Base-by-base conservation (phyloP, 2,797 vertebrate species). In the Liasis olivaceus region DNA sequence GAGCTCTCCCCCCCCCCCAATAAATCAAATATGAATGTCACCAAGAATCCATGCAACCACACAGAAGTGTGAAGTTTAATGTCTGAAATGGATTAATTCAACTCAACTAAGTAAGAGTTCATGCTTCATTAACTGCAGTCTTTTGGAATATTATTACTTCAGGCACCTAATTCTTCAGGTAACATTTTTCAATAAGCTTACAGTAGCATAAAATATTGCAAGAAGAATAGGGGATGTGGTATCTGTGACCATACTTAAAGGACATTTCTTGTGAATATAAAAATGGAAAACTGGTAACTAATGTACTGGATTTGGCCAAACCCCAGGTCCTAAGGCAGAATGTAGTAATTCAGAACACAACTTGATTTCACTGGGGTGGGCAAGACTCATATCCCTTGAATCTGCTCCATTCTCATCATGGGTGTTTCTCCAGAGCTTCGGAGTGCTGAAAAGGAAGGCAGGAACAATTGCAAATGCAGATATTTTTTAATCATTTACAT, bases 141-240 rank as follows among this genome's bases (percentile, higher is more conserved):
- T 93, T 89, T 24, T 13, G 64, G 92, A 63, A 51, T 77, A 90
- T 93, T 90, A 90, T 93, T 90, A 93, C 89, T 93, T 88, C 85
- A 81, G 85, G 58, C 85, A 93, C 66, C 60, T 77, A 20, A 28
- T 60, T 90, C 81, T 89, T 64, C 54, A 86, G 81, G 88, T 86
- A 89, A 89, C 88, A 24, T 90, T 89, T 63, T 62, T 51, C 60
- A 89, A 17, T 63, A 56, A 58, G 54, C 47, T 26, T 69, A 51
- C 13, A 69, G 54, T 60, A 20, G 36, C 81, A 89, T 92, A 84
- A 85, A 69, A 86, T 86, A 60, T 20, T 5, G 47, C 62, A 42
- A 72, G 84, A 63, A 58, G 69, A 42, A 89, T 28, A 85, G 51
- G 8, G 28, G 47, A 6, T 56, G n/a, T 24, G 36, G 5, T 31